Evolutionary conservation across 2,888 invertebrate species (phyloP).

Genomic region (Rhamphomyia laevipes): DNA sequence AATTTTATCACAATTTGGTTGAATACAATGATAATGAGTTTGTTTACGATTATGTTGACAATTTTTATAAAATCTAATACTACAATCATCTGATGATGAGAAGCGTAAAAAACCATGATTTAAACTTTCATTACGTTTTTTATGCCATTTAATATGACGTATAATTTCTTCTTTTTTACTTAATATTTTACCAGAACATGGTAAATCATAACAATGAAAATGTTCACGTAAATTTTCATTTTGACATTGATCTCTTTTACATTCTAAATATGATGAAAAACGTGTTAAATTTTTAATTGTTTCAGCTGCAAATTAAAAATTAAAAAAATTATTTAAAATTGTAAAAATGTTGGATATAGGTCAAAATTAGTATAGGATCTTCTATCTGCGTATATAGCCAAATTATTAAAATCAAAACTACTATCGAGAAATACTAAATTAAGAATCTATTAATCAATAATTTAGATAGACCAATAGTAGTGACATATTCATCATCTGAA

Average conservation of each 20-base stretch:
- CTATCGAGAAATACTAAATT: too few species aligned
- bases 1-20: constrained; percentile 86
- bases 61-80: constrained; percentile 38
- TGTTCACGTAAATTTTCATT: constrained; percentile 58
- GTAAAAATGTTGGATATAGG: too few species aligned
- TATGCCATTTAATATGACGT: constrained; percentile 98
- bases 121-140: constrained; percentile 92
- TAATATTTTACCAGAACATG: constrained; percentile 68
- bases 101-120: constrained; percentile 78
- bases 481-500: too few species aligned
- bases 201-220: constrained; percentile 71
- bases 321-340: neutral
- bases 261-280: constrained; percentile 36
- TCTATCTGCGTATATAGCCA: too few species aligned
- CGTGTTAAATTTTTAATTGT: constrained; percentile 32
- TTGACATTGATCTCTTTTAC: constrained; percentile 32
- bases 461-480: too few species aligned
- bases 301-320: constrained; percentile 14
- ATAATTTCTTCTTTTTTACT: constrained; percentile 99
- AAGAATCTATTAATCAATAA: too few species aligned
- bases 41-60: constrained; percentile 72
- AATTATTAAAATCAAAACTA: too few species aligned
- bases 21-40: constrained; percentile 80
- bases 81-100: constrained; percentile 90
- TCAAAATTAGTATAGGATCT: too few species aligned